phyloP scores from a whole-genome alignment of 1,140 invertebrate genomes.

The Eriosoma lanigerum region DNA sequence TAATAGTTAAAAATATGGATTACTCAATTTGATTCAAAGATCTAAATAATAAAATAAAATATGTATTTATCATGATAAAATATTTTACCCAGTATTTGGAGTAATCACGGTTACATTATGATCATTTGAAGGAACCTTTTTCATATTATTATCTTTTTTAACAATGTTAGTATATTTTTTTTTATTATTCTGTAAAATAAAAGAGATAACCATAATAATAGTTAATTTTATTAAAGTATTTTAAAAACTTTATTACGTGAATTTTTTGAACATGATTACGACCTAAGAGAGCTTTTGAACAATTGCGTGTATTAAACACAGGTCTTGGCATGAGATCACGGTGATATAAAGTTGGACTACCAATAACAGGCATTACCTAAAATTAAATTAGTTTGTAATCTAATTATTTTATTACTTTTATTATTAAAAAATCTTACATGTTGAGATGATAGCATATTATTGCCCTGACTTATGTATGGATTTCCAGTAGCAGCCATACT shows the following conservation, averaged over 20 bases:
- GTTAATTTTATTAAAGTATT: not conserved
- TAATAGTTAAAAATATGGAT: too few relatives aligned
- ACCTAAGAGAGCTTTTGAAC: slow-evolving; percentile 3
- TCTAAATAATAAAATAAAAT: too few relatives aligned
- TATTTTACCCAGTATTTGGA: not conserved
- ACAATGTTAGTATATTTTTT: slow-evolving; percentile 10
- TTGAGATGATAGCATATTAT: slow-evolving; percentile 37
- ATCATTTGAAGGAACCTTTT: slow-evolving; percentile 8
- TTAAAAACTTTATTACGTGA: slow-evolving; percentile 11
- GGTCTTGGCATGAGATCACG: slow-evolving; percentile 34
- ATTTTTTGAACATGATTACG: not conserved
- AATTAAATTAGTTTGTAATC: not conserved
- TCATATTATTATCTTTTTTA: slow-evolving; percentile 19
- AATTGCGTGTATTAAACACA: slow-evolving; percentile 30
- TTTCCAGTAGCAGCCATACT: slow-evolving; percentile 59
- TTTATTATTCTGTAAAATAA: slow-evolving; percentile 28
- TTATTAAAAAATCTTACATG: slow-evolving; percentile 30
- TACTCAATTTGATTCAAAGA: too few relatives aligned
- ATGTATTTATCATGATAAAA: too few relatives aligned
- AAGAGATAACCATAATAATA: not conserved
- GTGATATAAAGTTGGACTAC: slow-evolving; percentile 42
- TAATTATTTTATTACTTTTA: not conserved
- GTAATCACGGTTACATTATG: not conserved
- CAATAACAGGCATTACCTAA: slow-evolving; percentile 17
- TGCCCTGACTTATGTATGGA: slow-evolving; percentile 19